Evolutionary conservation across 2,888 invertebrate species (phyloP).

Genomic region (Dasypolia templi): DNA sequence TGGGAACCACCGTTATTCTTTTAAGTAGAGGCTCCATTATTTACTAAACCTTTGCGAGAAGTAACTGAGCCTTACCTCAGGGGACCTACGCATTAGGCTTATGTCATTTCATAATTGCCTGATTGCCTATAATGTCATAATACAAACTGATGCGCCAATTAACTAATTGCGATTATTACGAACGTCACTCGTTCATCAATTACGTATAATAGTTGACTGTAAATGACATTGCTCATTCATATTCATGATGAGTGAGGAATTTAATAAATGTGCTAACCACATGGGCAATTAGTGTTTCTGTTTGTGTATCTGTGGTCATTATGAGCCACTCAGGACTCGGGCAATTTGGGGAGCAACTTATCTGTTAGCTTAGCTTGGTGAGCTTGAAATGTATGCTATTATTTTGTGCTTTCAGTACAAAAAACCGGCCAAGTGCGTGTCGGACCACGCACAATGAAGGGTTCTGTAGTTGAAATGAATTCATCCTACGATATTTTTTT

Average conservation of each 20-base stretch:
- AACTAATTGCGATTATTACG: slow-evolving; percentile 62
- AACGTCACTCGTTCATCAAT: slow-evolving; percentile 67
- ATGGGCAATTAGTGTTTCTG: slow-evolving; percentile 69
- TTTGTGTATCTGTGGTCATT: slow-evolving; percentile 61
- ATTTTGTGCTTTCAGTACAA: neutral
- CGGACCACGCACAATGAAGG: too few species aligned
- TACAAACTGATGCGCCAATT: slow-evolving; percentile 41
- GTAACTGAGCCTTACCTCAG: neutral
- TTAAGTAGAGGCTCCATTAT: neutral
- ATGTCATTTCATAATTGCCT: slow-evolving; percentile 22
- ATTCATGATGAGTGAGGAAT: slow-evolving; percentile 76
- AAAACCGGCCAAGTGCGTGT: too few species aligned
- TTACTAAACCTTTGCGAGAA: neutral
- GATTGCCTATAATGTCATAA: slow-evolving; percentile 42
- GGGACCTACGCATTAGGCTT: neutral
- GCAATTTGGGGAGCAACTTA: slow-evolving; percentile 44
- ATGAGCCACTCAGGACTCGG: slow-evolving; percentile 49
- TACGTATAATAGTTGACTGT: slow-evolving; percentile 70
- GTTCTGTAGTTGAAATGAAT: too few species aligned
- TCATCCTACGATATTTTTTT: neutral
- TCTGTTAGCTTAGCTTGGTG: slow-evolving; percentile 31
- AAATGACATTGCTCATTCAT: slow-evolving; percentile 79
- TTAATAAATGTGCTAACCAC: slow-evolving; percentile 75
- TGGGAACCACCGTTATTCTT: neutral
- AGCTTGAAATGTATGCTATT: slow-evolving; percentile 20